A percentile compares a stretch with the other conserved stretches of the same genome.
Evolutionary conservation across 1,140 invertebrate genomes (phyloP).

Genomic region (Sinonovacula constricta): DNA sequence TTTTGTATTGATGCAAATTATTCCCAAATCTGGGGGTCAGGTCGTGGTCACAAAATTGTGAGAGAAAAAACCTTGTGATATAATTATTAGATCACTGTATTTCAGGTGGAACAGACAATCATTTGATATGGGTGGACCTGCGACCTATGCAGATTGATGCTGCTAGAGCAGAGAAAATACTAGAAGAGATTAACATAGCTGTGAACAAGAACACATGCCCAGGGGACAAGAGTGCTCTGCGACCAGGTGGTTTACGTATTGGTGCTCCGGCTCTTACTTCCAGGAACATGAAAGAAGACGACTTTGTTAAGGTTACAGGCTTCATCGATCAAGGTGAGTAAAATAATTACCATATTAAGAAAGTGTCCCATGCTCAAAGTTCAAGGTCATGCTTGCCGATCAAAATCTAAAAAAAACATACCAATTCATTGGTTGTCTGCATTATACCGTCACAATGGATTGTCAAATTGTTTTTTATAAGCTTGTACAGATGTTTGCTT

Average conservation of each 20-base stretch:
- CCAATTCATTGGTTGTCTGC: too few relatives aligned
- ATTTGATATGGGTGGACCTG: constrained; percentile 86
- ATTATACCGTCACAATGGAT: too few relatives aligned
- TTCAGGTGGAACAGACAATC: constrained; percentile 83
- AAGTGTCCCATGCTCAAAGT: too few relatives aligned
- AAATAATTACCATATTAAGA: neutral
- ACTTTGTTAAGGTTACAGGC: constrained; percentile 91
- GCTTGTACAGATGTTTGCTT: too few relatives aligned
- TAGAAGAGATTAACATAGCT: constrained; percentile 95
- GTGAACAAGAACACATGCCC: constrained; percentile 97
- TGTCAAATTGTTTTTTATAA: too few relatives aligned
- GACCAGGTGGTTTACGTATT: constrained; percentile 86
- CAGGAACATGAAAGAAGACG: constrained; percentile 90
- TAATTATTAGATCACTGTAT: too few relatives aligned
- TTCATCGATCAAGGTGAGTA: constrained; percentile 88
- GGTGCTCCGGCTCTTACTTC: constrained; percentile 96
- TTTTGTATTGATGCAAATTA: too few relatives aligned
- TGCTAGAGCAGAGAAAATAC: constrained; percentile 90
- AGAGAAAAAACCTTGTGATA: too few relatives aligned
- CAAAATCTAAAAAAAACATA: too few relatives aligned
- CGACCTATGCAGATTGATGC: constrained; percentile 88
- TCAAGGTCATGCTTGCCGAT: too few relatives aligned
- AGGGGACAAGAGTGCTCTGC: constrained; percentile 96
- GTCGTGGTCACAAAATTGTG: too few relatives aligned
- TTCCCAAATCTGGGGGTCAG: too few relatives aligned